Base-by-base conservation (phyloP, 2,113 vertebrate species). In the Oxygymnocypris stewartii region DNA sequence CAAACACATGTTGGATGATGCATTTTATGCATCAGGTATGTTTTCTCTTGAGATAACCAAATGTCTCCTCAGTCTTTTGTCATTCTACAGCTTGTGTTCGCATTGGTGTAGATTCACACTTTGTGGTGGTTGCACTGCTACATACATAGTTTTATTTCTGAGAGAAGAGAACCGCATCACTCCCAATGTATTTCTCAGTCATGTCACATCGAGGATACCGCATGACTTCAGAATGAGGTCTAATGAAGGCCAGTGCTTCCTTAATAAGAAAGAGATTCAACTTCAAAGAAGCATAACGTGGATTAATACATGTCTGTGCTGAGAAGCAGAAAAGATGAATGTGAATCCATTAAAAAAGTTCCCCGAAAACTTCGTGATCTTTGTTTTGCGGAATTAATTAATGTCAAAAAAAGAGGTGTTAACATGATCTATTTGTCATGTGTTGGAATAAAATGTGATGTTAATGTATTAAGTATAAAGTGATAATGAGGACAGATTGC, bases 141-240 rank as follows among this genome's bases (percentile, higher is more conserved):
- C 69, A 23, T 69, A 37, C 51, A 7, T 20, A 23, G 16, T 73
- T 23, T n/a, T 42, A 23, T 73, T 73, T 73, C 69, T 12, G 35
- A 40, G 35, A 40, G 18, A 23, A 42, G 18, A 42, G 37, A 73
- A 42, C 23, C 23, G 37, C 69, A 23, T 73, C 69, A 42, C 37
- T 42, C 69, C 35, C 20, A 23, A 42, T 25, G 44, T 49, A 77
- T 44, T 51, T 77, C 75, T 44, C 12, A 51, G 75, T 77, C 75
- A 77, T 18, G 42, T 28, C 75, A 23, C 75, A 51, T 51, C 51
- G n/a, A 49, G 9, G 44, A 49, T 77, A 77, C 14, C n/a, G 2
- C 75, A 77, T 77, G 75, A 25, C 75, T 77, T 42, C 44, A 51
- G n/a, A 31, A 77, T 77, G 75, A 51, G 75, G 75, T 77, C 75